Evolutionary conservation across 1,140 invertebrate genomes (phyloP), one percentile per base, ranked within the genome.

Genomic region (Drosophila pruinosa): DNA sequence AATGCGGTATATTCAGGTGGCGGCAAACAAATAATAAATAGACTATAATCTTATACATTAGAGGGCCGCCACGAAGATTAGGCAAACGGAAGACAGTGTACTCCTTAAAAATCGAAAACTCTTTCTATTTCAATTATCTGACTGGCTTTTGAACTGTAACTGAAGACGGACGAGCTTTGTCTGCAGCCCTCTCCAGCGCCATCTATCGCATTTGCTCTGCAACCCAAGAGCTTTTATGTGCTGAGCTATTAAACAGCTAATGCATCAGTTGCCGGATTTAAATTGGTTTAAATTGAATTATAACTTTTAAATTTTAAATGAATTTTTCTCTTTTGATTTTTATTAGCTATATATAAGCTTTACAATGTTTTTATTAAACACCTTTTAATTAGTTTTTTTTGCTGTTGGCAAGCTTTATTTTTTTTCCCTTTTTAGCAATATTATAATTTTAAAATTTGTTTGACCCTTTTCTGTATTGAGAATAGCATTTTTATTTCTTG

Each of bases 1-100:
- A 63, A 78, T 82, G 43, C 52, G 38, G 45, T 54, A 34, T 67
- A 56, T 50, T 62, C 5, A 21, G 48, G 43, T 38, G 31, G 50
- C 34, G 52, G 8, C 63, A 28, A 4, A 39, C 10, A 12, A n/a
- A n/a, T n/a, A n/a, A n/a, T n/a, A n/a, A n/a, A n/a, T n/a, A n/a
- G n/a, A 28, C 4, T 19, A 38, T 22, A 56, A 64, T 10, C 15
- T 41, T 2, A 5, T 2, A 1, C n/a, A 12, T 4, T n/a, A 7
- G 10, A 24, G 8, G 10, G 0, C 1, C n/a, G 26, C 12, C 19
- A 17, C 6, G 15, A 10, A 4, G 1, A 19, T 31, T 26, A 31
- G 31, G 41, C 41, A 43, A n/a, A 6, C 3, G 10, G 8, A 15
- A 7, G 21, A 34, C 1, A n/a, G 5, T 14, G 39, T 8, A 41